Percentiles rank a stretch among this genome's conserved stretches.
phyloP scores from a whole-genome alignment of 2,113 vertebrate genomes.

The Condylura cristata region DNA sequence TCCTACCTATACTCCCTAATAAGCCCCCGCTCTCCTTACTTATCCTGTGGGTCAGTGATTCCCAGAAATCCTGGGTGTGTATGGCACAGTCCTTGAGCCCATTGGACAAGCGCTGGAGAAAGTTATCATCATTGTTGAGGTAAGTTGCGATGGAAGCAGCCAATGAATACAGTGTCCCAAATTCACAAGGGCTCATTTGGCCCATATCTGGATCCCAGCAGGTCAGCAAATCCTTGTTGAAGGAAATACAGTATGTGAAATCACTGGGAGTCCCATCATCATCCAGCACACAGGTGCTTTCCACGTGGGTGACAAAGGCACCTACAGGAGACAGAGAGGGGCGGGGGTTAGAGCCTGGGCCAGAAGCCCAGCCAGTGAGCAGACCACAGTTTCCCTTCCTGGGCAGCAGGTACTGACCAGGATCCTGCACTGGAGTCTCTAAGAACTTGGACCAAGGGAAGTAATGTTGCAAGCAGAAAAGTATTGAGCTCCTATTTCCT shows the following conservation, averaged over 20 bases:
- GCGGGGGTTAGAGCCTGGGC: background rate
- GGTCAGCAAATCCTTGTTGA: constrained; percentile 80
- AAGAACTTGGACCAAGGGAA: background rate
- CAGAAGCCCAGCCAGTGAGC: background rate
- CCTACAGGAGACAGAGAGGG: constrained; percentile 32
- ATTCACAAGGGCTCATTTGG: background rate
- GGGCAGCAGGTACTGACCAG: background rate
- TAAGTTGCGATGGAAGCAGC: rapidly evolving
- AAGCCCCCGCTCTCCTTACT: constrained; percentile 66
- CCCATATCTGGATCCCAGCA: background rate
- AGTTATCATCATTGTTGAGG: rapidly evolving
- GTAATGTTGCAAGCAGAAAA: background rate
- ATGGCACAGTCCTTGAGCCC: constrained; percentile 47
- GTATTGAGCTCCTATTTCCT: background rate
- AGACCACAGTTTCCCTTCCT: background rate
- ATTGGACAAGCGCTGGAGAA: background rate
- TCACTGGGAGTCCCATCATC: constrained; percentile 44
- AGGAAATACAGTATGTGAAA: constrained; percentile 70
- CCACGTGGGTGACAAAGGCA: constrained; percentile 77
- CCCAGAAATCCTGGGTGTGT: constrained; percentile 59
- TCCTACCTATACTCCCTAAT: background rate
- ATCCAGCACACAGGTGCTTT: constrained; percentile 71
- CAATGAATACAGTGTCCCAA: rapidly evolving
- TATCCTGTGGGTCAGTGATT: constrained; percentile 33
- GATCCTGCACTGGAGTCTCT: background rate